These are phyloP conservation scores for Reticulitermes speratus DNA, from an alignment of 1,140 invertebrate genomes.

Conservation along the genomic window DNA sequence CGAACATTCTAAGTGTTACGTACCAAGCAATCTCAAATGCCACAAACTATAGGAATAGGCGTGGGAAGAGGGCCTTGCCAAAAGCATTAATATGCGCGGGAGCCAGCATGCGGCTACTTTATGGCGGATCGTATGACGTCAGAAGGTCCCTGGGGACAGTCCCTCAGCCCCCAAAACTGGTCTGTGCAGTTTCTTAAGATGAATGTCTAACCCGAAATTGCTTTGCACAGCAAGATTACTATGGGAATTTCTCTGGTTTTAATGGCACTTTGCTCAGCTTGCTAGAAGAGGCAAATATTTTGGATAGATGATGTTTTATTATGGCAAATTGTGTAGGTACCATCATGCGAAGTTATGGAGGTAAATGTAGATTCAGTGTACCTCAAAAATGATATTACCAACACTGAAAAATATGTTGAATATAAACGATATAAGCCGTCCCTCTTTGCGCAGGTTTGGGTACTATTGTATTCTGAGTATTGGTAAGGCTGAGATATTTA, in stretches of 20 bases:
- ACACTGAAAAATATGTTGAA: too few species aligned
- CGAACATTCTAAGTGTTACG: neutral
- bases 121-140: constrained; percentile 1
- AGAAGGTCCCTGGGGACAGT: neutral
- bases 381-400: too few species aligned
- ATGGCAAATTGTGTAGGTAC: too few species aligned
- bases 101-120: constrained; percentile 12
- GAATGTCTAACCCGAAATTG: neutral
- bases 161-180: neutral
- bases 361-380: too few species aligned
- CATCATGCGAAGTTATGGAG: too few species aligned
- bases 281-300: neutral
- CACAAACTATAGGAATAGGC: neutral
- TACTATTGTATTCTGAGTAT: too few species aligned
- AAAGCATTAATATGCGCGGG: constrained; percentile 15
- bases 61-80: neutral
- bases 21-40: neutral
- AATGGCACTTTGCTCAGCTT: neutral
- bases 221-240: neutral
- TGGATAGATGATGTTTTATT: neutral
- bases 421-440: too few species aligned
- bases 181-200: constrained; percentile 11
- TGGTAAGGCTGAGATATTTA: too few species aligned
- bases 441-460: too few species aligned
- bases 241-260: neutral